Percentiles rank a stretch among this genome's conserved stretches.
Conservation (phyloP, 2,888 invertebrate genomes). For the Phyllotreta cruciferae region DNA sequence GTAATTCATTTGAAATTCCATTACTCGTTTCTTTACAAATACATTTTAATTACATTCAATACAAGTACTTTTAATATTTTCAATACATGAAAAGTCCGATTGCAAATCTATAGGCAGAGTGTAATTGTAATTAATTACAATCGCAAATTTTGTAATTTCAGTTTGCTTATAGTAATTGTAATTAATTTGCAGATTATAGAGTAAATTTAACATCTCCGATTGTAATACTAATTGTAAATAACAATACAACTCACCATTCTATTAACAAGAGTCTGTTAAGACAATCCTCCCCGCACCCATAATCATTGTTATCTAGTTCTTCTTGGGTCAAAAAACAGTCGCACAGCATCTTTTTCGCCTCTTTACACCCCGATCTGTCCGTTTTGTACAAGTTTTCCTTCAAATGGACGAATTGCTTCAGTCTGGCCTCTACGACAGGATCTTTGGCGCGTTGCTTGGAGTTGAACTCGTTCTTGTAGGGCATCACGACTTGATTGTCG, state of each 20-base stretch:
- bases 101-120: too few species aligned
- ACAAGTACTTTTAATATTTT: too few species aligned
- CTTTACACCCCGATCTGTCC: slow-evolving; percentile 86
- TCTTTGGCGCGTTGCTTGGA: slow-evolving; percentile 57
- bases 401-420: slow-evolving; percentile 81
- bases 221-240: too few species aligned
- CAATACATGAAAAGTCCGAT: too few species aligned
- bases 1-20: too few species aligned
- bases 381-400: slow-evolving; percentile 86
- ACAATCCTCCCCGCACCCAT: slow-evolving; percentile 95
- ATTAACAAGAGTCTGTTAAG: slow-evolving; percentile 97
- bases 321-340: slow-evolving; percentile 91
- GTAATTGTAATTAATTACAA: too few species aligned
- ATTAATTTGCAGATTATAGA: too few species aligned
- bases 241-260: slow-evolving; percentile 92
- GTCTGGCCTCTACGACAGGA: slow-evolving; percentile 64
- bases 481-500: slow-evolving; percentile 17
- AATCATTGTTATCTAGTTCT: slow-evolving; percentile 81
- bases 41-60: too few species aligned
- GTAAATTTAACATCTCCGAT: too few species aligned
- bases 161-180: too few species aligned
- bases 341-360: slow-evolving; percentile 92
- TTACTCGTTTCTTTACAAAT: too few species aligned
- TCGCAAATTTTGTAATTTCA: too few species aligned
- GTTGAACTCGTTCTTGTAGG: slow-evolving; percentile 60